Evolutionary conservation across 1,140 invertebrate species (phyloP), one percentile per base, ranked within the genome.

Genomic region (Limonius californicus): DNA sequence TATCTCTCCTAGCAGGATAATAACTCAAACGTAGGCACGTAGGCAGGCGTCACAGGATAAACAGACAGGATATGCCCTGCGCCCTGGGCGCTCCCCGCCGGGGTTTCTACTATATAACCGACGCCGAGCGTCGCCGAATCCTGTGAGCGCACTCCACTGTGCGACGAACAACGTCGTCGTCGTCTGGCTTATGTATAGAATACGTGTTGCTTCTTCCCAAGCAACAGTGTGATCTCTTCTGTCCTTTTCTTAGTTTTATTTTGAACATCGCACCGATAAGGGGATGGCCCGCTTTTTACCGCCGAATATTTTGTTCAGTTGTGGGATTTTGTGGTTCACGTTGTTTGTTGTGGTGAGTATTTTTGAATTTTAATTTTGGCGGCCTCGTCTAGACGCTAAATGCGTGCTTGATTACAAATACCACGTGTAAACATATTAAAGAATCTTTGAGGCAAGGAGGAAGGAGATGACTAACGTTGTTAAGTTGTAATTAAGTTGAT

Each of bases 41-140:
- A 50, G 45, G 45, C 45, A 7, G 45, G 45, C 45, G 45, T 50
- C 45, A 50, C 16, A 50, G 45, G 45, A 50, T 50, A 50, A 50
- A 50, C 19, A 21, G 45, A 50, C 45, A 50, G 45, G 45, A 50
- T 50, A 50, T 21, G 45, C 14, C 45, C 15, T 50, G 45, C 45
- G 45, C 45, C 16, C 45, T 50, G 45, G 2, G 18, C 1, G 16
- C 45, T 18, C 11, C 45, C 45, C 45, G 15, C 45, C 23, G 2
- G 45, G 16, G 16, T 50, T 50, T 50, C 45, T 50, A 50, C 45
- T 50, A 50, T 50, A 50, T 50, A 50, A 50, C 16, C 45, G 45
- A 50, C 45, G 45, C 20, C 45, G 16, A 50, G 45, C 45, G 45
- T 50, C 45, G 16, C 16, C 16, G 45, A 50, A 18, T 19, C 4